Evolutionary conservation across 2,888 invertebrate species (phyloP).

Genomic region (Andricus quercusramuli): DNA sequence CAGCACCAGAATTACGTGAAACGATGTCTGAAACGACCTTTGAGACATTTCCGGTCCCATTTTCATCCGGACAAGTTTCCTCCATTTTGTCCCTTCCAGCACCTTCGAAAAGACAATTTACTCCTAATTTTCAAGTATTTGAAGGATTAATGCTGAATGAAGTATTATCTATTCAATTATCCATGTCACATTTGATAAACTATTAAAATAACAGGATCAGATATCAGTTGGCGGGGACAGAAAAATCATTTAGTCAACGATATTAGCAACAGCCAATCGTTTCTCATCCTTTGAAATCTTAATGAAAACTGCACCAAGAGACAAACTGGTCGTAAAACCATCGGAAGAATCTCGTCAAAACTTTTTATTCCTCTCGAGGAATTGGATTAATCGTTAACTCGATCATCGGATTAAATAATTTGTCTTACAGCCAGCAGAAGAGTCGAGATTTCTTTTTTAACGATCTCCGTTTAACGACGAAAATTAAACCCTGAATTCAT

Average conservation of each 20-base stretch:
- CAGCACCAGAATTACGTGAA: conserved; percentile 15
- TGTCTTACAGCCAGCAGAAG: conserved; percentile 18
- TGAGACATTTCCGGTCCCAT: conserved; percentile 8
- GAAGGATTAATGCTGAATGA: too few relatives aligned
- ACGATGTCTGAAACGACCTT: conserved; percentile 9
- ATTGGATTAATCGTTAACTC: conserved; percentile 31
- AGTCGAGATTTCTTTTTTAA: conserved; percentile 36
- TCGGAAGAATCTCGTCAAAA: background rate
- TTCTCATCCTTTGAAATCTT: background rate
- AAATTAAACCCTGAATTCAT: conserved; percentile 37
- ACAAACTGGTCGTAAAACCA: background rate
- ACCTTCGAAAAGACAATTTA: background rate
- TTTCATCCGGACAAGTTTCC: background rate
- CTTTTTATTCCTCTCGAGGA: conserved; percentile 4
- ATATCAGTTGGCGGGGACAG: background rate
- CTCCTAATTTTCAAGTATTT: too few relatives aligned
- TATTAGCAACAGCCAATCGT: background rate
- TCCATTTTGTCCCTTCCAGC: background rate
- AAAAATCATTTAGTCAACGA: background rate
- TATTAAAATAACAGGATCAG: background rate
- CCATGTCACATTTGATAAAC: too few relatives aligned
- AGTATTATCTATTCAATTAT: too few relatives aligned
- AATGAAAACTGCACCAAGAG: background rate
- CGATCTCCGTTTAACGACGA: conserved; percentile 30
- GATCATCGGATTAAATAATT: conserved; percentile 37